A percentile compares a stretch with the other conserved stretches of the same genome.
Conservation (phyloP, 2,888 invertebrate species). For the Drosophila paracracens region DNA sequence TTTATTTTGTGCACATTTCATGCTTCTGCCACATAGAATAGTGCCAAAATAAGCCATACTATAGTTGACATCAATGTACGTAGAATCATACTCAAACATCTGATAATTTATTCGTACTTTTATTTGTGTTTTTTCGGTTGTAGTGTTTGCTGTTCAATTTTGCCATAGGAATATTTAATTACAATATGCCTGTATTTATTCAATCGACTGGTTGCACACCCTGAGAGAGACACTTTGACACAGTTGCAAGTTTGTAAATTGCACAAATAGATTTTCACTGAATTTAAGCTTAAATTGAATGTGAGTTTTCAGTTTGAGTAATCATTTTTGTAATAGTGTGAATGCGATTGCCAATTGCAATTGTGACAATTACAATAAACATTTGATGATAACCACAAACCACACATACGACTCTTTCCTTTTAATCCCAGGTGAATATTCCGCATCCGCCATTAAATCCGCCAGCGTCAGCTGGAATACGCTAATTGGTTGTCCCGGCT, state of each 20-base stretch:
- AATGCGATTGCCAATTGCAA: constrained; percentile 23
- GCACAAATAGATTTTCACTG: constrained; percentile 26
- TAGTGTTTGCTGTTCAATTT: constrained; percentile 55
- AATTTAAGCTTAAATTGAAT: constrained; percentile 41
- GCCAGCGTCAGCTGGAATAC: constrained; percentile 73
- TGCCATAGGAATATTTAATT: constrained; percentile 69
- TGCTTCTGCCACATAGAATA: constrained; percentile 19
- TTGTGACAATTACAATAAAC: constrained; percentile 19
- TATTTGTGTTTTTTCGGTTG: constrained; percentile 24
- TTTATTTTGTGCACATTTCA: constrained; percentile 53
- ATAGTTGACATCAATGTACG: neutral
- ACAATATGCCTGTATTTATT: constrained; percentile 61
- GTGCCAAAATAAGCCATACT: constrained; percentile 11
- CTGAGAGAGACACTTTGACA: neutral
- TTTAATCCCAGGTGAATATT: constrained; percentile 83
- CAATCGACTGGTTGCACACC: constrained; percentile 42
- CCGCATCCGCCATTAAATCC: constrained; percentile 85
- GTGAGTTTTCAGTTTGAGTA: constrained; percentile 9
- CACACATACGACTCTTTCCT: constrained; percentile 6
- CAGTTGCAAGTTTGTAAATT: constrained; percentile 12
- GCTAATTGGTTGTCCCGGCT: constrained; percentile 74
- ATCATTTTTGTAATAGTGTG: neutral
- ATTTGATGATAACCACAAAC: constrained; percentile 20
- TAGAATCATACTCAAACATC: constrained; percentile 9
- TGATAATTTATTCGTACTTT: constrained; percentile 30